phyloP scores from a whole-genome alignment of 2,113 vertebrate genomes.

The Sphaerodactylus townsendi region DNA sequence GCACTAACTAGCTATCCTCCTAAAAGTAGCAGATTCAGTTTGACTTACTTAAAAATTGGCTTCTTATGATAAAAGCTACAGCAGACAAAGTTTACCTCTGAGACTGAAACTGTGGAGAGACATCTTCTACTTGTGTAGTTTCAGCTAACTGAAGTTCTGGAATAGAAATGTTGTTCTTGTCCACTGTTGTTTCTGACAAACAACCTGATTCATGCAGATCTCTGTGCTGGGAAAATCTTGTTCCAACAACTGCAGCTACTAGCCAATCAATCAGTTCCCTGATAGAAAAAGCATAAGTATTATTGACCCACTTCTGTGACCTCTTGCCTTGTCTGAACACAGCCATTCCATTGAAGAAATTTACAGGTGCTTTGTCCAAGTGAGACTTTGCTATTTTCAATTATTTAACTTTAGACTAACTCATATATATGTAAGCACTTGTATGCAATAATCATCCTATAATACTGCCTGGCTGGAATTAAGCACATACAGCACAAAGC shows the following conservation, averaged over 20 bases:
- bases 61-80: background rate
- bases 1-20: background rate
- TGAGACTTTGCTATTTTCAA: background rate
- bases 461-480: background rate
- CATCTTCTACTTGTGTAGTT: background rate
- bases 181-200: constrained; percentile 25
- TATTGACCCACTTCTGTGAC: background rate
- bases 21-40: background rate
- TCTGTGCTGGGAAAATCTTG: constrained; percentile 20
- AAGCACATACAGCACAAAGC: background rate
- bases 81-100: constrained; percentile 61
- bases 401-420: background rate
- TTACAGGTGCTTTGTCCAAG: background rate
- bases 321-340: background rate
- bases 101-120: constrained; percentile 11
- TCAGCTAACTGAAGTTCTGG: background rate
- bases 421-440: background rate
- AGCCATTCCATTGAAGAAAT: background rate
- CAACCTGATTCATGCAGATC: constrained; percentile 9
- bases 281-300: constrained; percentile 45
- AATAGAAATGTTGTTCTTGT: constrained; percentile 1
- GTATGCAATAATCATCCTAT: background rate
- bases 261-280: constrained; percentile 91
- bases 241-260: constrained; percentile 73
- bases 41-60: background rate